A percentile compares a stretch with the other conserved stretches of the same genome.
phyloP scores from a whole-genome alignment of 2,888 invertebrate genomes.

The Arge pagana region DNA sequence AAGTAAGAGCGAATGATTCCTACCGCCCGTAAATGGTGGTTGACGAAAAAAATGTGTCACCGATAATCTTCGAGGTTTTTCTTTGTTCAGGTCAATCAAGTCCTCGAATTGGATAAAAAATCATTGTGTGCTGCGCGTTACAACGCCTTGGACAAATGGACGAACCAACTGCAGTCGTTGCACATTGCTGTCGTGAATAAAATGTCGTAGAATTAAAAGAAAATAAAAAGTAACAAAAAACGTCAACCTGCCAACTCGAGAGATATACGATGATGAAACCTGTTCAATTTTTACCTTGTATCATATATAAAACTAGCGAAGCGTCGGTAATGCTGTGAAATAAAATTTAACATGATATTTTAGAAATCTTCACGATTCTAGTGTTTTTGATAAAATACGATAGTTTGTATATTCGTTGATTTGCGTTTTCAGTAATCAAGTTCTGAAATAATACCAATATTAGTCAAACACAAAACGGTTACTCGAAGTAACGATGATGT shows the following conservation, averaged over 20 bases:
- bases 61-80: not conserved
- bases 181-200: slow-evolving; percentile 92
- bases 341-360: slow-evolving; percentile 50
- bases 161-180: slow-evolving; percentile 83
- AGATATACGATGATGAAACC: slow-evolving; percentile 8
- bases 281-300: slow-evolving; percentile 6
- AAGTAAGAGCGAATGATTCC: slow-evolving; percentile 63
- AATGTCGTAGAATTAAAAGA: slow-evolving; percentile 71
- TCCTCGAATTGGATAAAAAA: slow-evolving; percentile 83
- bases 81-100: slow-evolving; percentile 78
- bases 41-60: not conserved
- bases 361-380: too few species aligned
- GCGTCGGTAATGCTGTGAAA: slow-evolving; percentile 29
- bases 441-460: too few species aligned
- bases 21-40: not conserved
- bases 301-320: not conserved
- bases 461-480: too few species aligned
- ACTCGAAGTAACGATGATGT: too few species aligned
- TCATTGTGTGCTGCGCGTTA: slow-evolving; percentile 85
- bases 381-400: too few species aligned
- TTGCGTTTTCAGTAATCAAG: too few species aligned
- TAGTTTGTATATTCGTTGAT: too few species aligned
- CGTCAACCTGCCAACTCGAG: not conserved
- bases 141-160: slow-evolving; percentile 95
- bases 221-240: not conserved